phyloP scores from a whole-genome alignment of 2,797 vertebrate species.

The Simalia tracyae region DNA sequence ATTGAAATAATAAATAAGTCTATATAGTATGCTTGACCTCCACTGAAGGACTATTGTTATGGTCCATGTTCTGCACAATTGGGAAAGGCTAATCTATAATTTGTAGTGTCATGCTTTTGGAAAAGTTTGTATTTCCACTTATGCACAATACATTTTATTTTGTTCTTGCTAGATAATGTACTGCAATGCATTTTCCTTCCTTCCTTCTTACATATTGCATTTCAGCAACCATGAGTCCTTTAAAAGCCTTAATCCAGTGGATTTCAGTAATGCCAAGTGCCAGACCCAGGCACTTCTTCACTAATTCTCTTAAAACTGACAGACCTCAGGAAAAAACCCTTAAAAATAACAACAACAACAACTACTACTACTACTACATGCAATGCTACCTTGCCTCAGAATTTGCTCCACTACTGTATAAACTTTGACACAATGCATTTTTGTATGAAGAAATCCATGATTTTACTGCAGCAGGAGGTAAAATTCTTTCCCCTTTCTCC shows the following conservation, averaged over 20 bases:
- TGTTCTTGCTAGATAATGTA: neutral
- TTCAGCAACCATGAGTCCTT: conserved; percentile 47
- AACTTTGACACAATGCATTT: conserved; percentile 45
- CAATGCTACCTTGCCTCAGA: conserved; percentile 10
- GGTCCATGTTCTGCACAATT: neutral
- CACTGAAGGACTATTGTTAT: too few relatives aligned
- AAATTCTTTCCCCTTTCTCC: conserved; percentile 30
- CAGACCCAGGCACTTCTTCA: conserved; percentile 35
- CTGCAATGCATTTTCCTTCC: too few relatives aligned
- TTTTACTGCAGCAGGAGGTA: conserved; percentile 61
- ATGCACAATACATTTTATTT: neutral
- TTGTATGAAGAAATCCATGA: conserved; percentile 58
- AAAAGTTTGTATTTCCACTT: neutral
- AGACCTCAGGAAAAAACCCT: conserved; percentile 45
- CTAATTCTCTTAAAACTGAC: conserved; percentile 38
- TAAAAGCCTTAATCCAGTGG: conserved; percentile 40
- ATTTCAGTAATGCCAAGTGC: conserved; percentile 20
- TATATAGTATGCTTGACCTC: too few relatives aligned
- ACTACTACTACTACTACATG: neutral
- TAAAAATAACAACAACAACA: conserved; percentile 31
- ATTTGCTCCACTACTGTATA: conserved; percentile 44
- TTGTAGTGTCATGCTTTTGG: neutral
- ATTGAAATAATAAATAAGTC: too few relatives aligned
- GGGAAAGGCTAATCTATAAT: neutral
- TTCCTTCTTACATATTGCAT: conserved; percentile 18